Conservation (phyloP, 2,888 invertebrate genomes). For the Drosophila meridionalis region DNA sequence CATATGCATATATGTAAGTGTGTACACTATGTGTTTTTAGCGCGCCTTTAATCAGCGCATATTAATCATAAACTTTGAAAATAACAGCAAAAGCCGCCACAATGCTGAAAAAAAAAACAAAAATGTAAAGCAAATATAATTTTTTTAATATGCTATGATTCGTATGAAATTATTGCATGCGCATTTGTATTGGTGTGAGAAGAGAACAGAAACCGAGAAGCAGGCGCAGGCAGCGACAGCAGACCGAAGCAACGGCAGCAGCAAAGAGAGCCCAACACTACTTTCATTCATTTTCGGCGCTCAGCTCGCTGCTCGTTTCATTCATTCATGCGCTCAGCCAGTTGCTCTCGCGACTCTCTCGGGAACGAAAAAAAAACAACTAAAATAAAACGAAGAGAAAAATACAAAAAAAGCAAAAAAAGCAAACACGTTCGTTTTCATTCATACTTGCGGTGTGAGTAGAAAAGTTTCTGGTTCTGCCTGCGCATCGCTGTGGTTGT, state of each 20-base stretch:
- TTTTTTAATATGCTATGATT: slow-evolving; percentile 60
- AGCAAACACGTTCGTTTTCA: slow-evolving; percentile 79
- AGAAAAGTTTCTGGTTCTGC: slow-evolving; percentile 72
- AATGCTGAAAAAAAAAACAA: slow-evolving; percentile 9
- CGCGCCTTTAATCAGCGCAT: slow-evolving; percentile 69
- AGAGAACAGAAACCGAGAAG: slow-evolving; percentile 30
- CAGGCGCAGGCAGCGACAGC: slow-evolving; percentile 25
- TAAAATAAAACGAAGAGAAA: slow-evolving; percentile 14
- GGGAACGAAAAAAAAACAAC: slow-evolving; percentile 13
- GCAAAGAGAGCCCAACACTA: slow-evolving; percentile 52
- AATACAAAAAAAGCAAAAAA: slow-evolving; percentile 21
- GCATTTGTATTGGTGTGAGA: slow-evolving; percentile 32
- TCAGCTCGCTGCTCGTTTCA: slow-evolving; percentile 51
- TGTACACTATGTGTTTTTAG: slow-evolving; percentile 19
- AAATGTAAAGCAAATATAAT: slow-evolving; percentile 59
- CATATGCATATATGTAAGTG: neutral
- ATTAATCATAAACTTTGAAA: slow-evolving; percentile 76
- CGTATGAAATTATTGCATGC: slow-evolving; percentile 33
- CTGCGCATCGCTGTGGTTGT: slow-evolving; percentile 33
- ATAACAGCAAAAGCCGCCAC: slow-evolving; percentile 48
- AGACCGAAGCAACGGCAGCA: slow-evolving; percentile 21
- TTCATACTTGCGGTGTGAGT: slow-evolving; percentile 73
- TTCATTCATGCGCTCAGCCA: slow-evolving; percentile 64
- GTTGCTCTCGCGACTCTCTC: slow-evolving; percentile 36
- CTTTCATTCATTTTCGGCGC: slow-evolving; percentile 74